Base-by-base conservation (phyloP, 2,797 vertebrate species). In the Malurus splendens region DNA sequence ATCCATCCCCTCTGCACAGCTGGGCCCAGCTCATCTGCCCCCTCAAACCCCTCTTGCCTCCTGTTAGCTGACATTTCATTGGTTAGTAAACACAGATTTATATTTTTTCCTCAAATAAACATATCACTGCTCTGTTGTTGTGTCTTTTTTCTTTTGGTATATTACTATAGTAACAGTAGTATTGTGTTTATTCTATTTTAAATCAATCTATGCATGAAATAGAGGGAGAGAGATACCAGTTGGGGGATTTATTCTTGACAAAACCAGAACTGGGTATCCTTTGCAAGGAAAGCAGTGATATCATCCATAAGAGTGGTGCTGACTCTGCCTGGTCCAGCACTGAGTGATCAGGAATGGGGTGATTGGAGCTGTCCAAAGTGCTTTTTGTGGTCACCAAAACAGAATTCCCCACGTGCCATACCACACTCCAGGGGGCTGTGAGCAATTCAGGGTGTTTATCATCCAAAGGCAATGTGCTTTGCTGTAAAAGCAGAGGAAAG, bases 111-210 rank as follows among this genome's bases (percentile, higher is more conserved):
- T 23, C 18, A 52, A 64, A 39, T 44, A 86, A 79, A 28, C 5
- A 7, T 44, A 47, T 18, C 3, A 7, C 56, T 81, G 24, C 47
- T 30, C 23, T 60, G 44, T 28, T 45, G 41, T 24, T 39, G 5
- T 18, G 8, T 12, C 7, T 23, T 62, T 64, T 48, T 22, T 44
- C 9, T 44, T 18, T n/a, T 24, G 18, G 3, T 60, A 10, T 48
- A 81, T 87, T 90, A 41, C 42, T 83, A 59, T 59, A 91, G 73
- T 81, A 91, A 87, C 66, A 75, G 51, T 30, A 82, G 10, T 44
- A 48, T 23, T 39, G 18, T n/a, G 30, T 65, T 83, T 81, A 32
- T 82, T 92, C 73, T 79, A 33, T 39, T 86, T 89, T 62, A 51
- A 90, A 56, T 77, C 54, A 52, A 55, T 54, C 14, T 57, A 9